phyloP scores from a whole-genome alignment of 2,888 invertebrate species.

The Sinohyriopsis cumingii region DNA sequence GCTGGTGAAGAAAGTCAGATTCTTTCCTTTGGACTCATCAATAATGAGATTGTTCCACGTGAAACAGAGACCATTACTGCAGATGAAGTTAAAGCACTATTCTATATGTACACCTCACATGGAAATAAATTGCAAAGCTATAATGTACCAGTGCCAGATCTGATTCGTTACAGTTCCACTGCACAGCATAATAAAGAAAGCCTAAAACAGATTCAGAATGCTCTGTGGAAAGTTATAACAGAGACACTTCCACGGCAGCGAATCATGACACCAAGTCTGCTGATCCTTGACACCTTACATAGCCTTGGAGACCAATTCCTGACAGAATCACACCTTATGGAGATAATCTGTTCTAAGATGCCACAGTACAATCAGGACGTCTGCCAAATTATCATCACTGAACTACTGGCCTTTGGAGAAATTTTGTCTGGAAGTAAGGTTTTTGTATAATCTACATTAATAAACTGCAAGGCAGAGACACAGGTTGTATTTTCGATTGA shows the following conservation, averaged over 20 bases:
- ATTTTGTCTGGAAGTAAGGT: slow-evolving; percentile 44
- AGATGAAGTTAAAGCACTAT: slow-evolving; percentile 47
- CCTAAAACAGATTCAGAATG: slow-evolving; percentile 16
- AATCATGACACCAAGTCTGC: slow-evolving; percentile 37
- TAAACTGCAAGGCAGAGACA: too few species aligned
- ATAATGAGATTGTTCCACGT: slow-evolving; percentile 26
- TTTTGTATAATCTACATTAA: too few species aligned
- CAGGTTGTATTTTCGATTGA: too few species aligned
- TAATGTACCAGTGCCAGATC: slow-evolving; percentile 40
- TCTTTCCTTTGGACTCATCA: slow-evolving; percentile 39
- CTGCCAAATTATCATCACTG: slow-evolving; percentile 41
- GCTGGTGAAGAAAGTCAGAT: slow-evolving; percentile 44
- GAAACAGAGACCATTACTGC: slow-evolving; percentile 18
- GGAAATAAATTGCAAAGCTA: slow-evolving; percentile 45
- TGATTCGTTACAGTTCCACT: slow-evolving; percentile 19
- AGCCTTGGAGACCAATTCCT: slow-evolving; percentile 24
- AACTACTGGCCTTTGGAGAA: slow-evolving; percentile 40
- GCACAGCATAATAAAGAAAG: slow-evolving; percentile 6
- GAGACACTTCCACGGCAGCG: slow-evolving; percentile 42
- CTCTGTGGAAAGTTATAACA: slow-evolving; percentile 43
- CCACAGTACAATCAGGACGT: slow-evolving; percentile 40
- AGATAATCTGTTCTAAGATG: slow-evolving; percentile 29
- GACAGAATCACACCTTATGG: slow-evolving; percentile 39
- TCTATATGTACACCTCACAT: slow-evolving; percentile 34
- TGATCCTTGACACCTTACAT: slow-evolving; percentile 35